Evolutionary conservation across 2,113 vertebrate species (phyloP).

Genomic region (Aplodontia rufa): DNA sequence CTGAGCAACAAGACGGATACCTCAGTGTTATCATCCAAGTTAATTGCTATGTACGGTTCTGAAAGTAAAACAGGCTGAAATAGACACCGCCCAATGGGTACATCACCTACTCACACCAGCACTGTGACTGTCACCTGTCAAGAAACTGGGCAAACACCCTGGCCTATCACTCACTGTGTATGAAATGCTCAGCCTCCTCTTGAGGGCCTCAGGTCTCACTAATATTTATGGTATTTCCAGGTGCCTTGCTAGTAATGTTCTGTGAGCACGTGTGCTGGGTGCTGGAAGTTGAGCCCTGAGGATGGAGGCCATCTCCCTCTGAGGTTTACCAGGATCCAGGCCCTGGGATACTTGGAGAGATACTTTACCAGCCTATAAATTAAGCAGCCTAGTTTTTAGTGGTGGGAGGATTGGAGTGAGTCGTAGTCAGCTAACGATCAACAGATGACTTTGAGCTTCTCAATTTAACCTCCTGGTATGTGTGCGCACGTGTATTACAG

Average conservation of each 20-base stretch:
- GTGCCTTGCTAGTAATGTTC: neutral
- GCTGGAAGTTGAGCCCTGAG: neutral
- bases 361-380: neutral
- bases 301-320: neutral
- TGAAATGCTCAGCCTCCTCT: neutral
- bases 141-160: accelerated
- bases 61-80: neutral
- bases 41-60: neutral
- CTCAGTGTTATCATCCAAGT: neutral
- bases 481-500: accelerated
- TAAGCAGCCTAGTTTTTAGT: accelerated
- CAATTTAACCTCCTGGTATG: neutral
- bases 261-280: neutral
- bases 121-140: neutral
- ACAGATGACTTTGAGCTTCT: neutral
- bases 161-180: neutral
- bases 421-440: neutral
- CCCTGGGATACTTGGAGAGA: neutral
- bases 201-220: neutral
- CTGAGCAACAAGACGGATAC: neutral
- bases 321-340: neutral
- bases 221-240: neutral
- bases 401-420: accelerated
- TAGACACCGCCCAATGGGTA: neutral
- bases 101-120: accelerated